Percentiles rank a stretch among this genome's conserved stretches.
Evolutionary conservation across 2,888 invertebrate genomes (phyloP).

Genomic region (Cecidostiba fungosa): DNA sequence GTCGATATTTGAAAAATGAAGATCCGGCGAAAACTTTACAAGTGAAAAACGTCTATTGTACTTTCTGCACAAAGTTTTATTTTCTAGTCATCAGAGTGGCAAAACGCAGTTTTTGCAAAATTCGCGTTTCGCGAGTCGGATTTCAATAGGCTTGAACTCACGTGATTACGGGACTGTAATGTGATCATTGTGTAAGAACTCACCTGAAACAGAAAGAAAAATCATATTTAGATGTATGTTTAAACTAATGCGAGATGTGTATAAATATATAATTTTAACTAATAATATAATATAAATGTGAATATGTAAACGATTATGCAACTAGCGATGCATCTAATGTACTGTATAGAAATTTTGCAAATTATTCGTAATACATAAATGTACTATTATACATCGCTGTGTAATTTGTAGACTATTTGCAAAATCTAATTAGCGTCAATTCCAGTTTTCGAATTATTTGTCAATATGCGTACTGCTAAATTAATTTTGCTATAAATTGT

Average conservation of each 20-base stretch:
- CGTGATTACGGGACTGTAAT: background rate
- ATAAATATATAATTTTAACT: background rate
- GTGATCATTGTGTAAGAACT: constrained; percentile 27
- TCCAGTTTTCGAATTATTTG: background rate
- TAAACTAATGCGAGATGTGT: background rate
- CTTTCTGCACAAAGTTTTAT: background rate
- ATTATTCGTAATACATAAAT: background rate
- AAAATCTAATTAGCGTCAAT: background rate
- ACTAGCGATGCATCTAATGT: background rate
- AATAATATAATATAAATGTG: background rate
- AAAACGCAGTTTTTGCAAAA: background rate
- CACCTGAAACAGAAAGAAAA: constrained; percentile 59
- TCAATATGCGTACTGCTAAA: background rate
- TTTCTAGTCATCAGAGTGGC: background rate
- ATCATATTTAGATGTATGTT: background rate
- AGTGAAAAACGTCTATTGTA: background rate
- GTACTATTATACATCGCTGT: background rate
- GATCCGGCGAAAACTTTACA: background rate
- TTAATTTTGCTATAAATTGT: background rate
- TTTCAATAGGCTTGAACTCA: constrained; percentile 1
- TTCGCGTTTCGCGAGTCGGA: background rate
- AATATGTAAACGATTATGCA: background rate
- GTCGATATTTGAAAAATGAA: background rate
- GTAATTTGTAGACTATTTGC: background rate
- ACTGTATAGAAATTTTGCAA: background rate